Evolutionary conservation across 2,797 vertebrate species (phyloP), one percentile per base, ranked within the genome.

Genomic region (Sebastolobus altivelis): DNA sequence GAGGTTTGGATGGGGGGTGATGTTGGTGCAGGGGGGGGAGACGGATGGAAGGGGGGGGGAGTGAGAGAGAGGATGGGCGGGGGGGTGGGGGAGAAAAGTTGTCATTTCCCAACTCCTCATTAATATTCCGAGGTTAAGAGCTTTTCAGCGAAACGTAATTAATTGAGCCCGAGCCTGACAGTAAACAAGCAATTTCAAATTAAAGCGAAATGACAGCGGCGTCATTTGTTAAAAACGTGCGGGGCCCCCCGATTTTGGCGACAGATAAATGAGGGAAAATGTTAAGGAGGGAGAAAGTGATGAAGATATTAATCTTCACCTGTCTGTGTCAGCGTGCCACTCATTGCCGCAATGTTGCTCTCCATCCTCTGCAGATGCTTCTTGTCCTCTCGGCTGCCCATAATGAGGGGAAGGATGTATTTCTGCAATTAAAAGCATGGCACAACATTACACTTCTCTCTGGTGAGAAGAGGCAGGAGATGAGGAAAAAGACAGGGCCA

Each of bases 141-240:
- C 97, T 98, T 99, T 99, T 99, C 97, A 98, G 97, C 97, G 97
- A 99, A 99, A 99, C 97, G 97, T 99, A 99, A 99, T 99, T 99
- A 99, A 99, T 99, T 99, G 98, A 98, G 98, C 97, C 97, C 95
- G 97, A 96, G 97, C 97, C 93, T 98, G 98, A 99, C 97, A 98
- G 98, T 99, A 99, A 99, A 99, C 98, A 99, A 99, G 97, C 98
- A 98, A 99, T 99, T 99, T 99, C 98, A 99, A 99, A 99, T 99
- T 99, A 99, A 99, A 99, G 97, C 96, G 95, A 99, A 99, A 99
- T 99, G 97, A 99, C 97, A 98, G 98, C 97, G 90, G 96, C 97
- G 97, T 99, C 97, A 98, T 99, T 99, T 99, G 98, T 98, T 98
- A 96, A 99, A 98, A 98, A 97, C 77, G 91, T 89, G 96, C 96